phyloP scores from a whole-genome alignment of 1,140 invertebrate genomes.

The Oryzaephilus surinamensis region DNA sequence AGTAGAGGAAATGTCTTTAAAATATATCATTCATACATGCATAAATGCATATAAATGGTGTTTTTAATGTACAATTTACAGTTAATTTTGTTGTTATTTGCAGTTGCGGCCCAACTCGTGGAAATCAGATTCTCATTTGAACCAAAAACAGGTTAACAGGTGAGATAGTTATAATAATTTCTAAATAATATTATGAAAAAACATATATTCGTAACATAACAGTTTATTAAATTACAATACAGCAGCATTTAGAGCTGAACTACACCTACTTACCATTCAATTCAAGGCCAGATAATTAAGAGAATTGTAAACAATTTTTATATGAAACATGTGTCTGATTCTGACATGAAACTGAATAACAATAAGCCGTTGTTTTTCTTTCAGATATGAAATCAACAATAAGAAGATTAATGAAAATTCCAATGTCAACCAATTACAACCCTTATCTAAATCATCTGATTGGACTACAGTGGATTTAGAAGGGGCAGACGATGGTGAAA shows the following conservation, averaged over 20 bases:
- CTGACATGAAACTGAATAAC: constrained; percentile 3
- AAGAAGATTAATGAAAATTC: too few species aligned
- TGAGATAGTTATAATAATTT: constrained; percentile 10
- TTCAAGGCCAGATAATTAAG: background rate
- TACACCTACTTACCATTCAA: constrained; percentile 1
- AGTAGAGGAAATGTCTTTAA: too few species aligned
- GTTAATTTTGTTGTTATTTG: constrained; percentile 17
- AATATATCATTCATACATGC: too few species aligned
- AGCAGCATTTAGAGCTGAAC: constrained; percentile 4
- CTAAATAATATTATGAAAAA: background rate
- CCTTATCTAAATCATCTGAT: constrained; percentile 37
- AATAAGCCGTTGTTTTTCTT: constrained; percentile 17
- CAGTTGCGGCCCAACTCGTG: constrained; percentile 29
- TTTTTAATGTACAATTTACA: background rate
- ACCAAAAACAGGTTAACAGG: constrained; percentile 28
- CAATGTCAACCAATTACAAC: constrained; percentile 20
- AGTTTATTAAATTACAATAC: constrained; percentile 2
- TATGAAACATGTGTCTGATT: too few species aligned
- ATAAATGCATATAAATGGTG: too few species aligned
- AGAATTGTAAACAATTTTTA: too few species aligned
- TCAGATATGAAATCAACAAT: constrained; percentile 19
- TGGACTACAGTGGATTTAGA: constrained; percentile 46
- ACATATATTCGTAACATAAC: background rate
- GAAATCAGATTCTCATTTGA: constrained; percentile 29
- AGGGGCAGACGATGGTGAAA: constrained; percentile 34